Percentiles rank a stretch among this genome's conserved stretches.
These are phyloP conservation scores for Lasioglossum figueresi DNA, from an alignment of 2,888 invertebrate genomes.

Conservation along the genomic window DNA sequence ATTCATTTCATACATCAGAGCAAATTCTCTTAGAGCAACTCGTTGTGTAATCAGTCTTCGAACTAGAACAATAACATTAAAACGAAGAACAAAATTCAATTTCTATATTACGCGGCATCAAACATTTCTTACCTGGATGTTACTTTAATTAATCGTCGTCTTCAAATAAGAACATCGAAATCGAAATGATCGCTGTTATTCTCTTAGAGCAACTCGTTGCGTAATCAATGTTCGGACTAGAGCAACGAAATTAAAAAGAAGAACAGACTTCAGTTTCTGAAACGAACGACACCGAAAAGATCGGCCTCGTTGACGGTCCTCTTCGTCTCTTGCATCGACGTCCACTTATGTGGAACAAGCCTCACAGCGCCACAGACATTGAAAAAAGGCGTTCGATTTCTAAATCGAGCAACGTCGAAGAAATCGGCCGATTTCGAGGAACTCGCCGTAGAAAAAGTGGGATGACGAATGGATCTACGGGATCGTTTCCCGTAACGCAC, in stretches of 20 bases:
- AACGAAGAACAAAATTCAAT: neutral
- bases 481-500: conserved; percentile 40
- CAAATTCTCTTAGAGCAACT: too few relatives aligned
- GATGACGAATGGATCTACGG: conserved; percentile 43
- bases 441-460: neutral
- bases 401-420: neutral
- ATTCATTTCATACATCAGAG: neutral
- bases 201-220: neutral
- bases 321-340: neutral
- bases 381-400: conserved; percentile 8
- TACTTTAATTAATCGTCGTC: neutral
- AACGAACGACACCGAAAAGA: neutral
- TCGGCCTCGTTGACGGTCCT: neutral
- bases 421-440: neutral
- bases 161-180: neutral
- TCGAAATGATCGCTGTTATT: too few relatives aligned
- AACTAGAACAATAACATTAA: too few relatives aligned
- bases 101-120: neutral
- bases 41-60: too few relatives aligned
- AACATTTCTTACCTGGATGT: neutral
- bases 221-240: neutral
- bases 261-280: neutral
- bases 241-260: neutral
- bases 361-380: neutral
- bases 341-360: neutral